phyloP scores from a whole-genome alignment of 2,888 invertebrate genomes.

The Leucophora obtusa region DNA sequence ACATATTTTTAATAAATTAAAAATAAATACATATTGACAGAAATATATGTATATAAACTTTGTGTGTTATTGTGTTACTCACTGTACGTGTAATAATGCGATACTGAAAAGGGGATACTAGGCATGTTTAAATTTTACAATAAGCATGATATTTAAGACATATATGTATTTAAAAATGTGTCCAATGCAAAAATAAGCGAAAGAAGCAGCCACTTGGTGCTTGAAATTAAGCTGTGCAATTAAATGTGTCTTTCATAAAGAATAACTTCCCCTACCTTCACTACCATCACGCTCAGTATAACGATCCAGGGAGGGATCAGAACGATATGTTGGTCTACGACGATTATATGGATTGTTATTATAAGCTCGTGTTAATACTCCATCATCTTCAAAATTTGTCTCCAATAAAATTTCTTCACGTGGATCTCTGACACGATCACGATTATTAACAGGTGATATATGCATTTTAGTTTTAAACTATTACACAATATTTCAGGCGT shows the following conservation, averaged over 20 bases:
- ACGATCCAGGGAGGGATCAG: conserved; percentile 77
- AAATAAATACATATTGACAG: too few relatives aligned
- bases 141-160: not conserved
- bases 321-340: conserved; percentile 74
- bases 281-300: conserved; percentile 77
- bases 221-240: not conserved
- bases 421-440: conserved; percentile 77
- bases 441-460: conserved; percentile 68
- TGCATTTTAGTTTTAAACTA: conserved; percentile 66
- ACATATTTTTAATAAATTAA: too few relatives aligned
- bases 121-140: not conserved
- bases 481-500: not conserved
- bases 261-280: conserved; percentile 70
- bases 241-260: not conserved
- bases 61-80: not conserved
- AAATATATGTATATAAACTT: too few relatives aligned
- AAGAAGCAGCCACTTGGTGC: not conserved
- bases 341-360: conserved; percentile 75
- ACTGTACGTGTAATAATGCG: conserved; percentile 10
- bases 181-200: conserved; percentile 26
- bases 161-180: not conserved
- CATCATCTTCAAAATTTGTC: conserved; percentile 79
- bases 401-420: conserved; percentile 79
- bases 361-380: conserved; percentile 77
- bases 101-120: not conserved